Evolutionary conservation across 2,113 vertebrate genomes (phyloP), one percentile per base, ranked within the genome.

Genomic region (Corapipo altera): DNA sequence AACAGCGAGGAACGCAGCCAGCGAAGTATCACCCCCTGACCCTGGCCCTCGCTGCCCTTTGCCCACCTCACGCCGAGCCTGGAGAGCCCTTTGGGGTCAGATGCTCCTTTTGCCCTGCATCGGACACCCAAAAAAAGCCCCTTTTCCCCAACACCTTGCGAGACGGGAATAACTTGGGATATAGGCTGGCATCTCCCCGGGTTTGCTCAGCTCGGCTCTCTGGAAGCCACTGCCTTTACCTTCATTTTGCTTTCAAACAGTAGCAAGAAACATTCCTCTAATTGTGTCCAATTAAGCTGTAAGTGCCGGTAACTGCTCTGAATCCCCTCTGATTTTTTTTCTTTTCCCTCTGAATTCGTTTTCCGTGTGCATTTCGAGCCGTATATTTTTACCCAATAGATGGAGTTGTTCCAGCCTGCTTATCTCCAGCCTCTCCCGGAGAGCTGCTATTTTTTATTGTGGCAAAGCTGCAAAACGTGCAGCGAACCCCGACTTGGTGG

Each of bases 351-450:
- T 4, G 61, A 93, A 88, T 93, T 93, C 27, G 59, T 85, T 78
- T 90, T 77, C 92, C 85, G 2, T 43, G 77, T 69, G 88, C 76
- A 1, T 81, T 84, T 71, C 9, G 48, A 76, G 33, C 92, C 19
- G 37, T 51, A 43, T 51, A 21, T 81, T 89, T 96, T 81, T 64
- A 96, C 96, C 96, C 96, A 91, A 95, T 94, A 97, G 96, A 94
- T 97, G 96, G 96, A 95, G 96, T 94, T 57, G 52, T 93, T 77
- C 59, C 69, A 92, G 92, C 85, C 96, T 65, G 57, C 27, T 77
- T 86, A 17, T 43, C 88, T 67, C 76, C 78, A 77, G 55, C 85
- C 67, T 44, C 71, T 65, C 10, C 17, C 22, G 0, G 3, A 44
- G 43, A 91, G 79, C 65, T 46, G 51, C 24, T 51, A 39, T 69